Percentiles rank a stretch among this genome's conserved stretches.
Conservation (phyloP, 2,888 invertebrate genomes). For the Dyspetes luteomarginatus region DNA sequence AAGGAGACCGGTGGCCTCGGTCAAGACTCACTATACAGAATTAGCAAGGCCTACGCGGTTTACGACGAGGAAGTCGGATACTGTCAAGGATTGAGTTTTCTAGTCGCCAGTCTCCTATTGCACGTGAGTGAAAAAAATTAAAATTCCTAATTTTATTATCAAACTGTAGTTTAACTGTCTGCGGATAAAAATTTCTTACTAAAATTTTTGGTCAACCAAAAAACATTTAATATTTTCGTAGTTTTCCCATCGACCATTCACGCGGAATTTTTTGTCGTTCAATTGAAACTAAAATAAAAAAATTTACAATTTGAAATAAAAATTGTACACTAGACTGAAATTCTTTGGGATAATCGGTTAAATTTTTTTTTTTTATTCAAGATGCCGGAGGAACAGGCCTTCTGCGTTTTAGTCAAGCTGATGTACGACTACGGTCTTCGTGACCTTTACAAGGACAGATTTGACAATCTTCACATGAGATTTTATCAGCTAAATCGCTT, state of each 20-base stretch:
- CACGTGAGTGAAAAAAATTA: slow-evolving; percentile 89
- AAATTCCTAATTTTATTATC: slow-evolving; percentile 5
- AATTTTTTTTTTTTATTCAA: no score
- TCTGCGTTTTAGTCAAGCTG: slow-evolving; percentile 96
- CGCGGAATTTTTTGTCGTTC: no score
- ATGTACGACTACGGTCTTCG: slow-evolving; percentile 98
- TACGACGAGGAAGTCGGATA: slow-evolving; percentile 99
- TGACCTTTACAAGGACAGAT: slow-evolving; percentile 98
- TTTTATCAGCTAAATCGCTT: slow-evolving; percentile 97
- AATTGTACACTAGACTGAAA: no score
- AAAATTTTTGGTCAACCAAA: no score
- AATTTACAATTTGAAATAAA: no score
- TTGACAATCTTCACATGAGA: slow-evolving; percentile 97
- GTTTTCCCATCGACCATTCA: no score
- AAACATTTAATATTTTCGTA: no score
- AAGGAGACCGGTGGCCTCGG: slow-evolving; percentile 97
- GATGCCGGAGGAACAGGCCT: slow-evolving; percentile 99
- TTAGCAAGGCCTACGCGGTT: slow-evolving; percentile 98
- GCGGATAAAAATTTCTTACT: no score
- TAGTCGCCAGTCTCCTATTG: slow-evolving; percentile 96
- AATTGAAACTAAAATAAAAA: no score
- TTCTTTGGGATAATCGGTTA: no score
- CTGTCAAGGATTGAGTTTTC: slow-evolving; percentile 99
- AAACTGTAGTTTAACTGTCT: no score
- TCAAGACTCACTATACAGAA: slow-evolving; percentile 97